These are phyloP conservation scores for Barbus barbus DNA, from an alignment of 2,113 vertebrate genomes.

Conservation along the genomic window DNA sequence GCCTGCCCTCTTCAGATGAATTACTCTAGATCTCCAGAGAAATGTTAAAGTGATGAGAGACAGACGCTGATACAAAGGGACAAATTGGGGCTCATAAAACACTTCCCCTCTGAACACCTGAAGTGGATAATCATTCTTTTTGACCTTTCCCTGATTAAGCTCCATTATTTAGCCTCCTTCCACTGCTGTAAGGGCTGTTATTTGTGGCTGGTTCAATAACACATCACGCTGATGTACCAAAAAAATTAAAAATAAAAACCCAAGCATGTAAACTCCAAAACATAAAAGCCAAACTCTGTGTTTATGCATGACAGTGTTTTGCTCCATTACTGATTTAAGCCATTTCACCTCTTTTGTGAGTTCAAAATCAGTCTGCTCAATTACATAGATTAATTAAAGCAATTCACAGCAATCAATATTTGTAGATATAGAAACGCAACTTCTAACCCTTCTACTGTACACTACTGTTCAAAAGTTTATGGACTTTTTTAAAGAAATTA, in stretches of 20 bases:
- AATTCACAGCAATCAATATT: not conserved
- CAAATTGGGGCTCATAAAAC: constrained; percentile 26
- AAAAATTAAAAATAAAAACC: too few relatives aligned
- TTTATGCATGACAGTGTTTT: not conserved
- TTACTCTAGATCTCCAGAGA: constrained; percentile 59
- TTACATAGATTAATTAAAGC: not conserved
- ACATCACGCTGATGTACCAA: not conserved
- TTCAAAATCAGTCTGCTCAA: not conserved
- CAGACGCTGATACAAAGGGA: constrained; percentile 62
- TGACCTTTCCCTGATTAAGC: constrained; percentile 21
- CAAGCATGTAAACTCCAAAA: too few relatives aligned
- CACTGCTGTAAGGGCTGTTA: not conserved
- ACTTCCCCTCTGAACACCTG: not conserved
- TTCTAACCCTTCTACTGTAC: too few relatives aligned
- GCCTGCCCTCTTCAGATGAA: constrained; percentile 54
- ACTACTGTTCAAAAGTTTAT: not conserved
- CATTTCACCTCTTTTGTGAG: not conserved
- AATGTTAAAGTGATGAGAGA: constrained; percentile 57
- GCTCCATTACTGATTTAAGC: not conserved
- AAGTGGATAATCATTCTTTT: not conserved
- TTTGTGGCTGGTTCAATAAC: not conserved
- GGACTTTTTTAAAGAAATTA: too few relatives aligned
- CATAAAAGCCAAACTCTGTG: too few relatives aligned
- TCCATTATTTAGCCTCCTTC: constrained; percentile 7
- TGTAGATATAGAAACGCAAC: not conserved